Base-by-base conservation (phyloP, 2,797 vertebrate genomes). In the Pyrocephalus nanus region DNA sequence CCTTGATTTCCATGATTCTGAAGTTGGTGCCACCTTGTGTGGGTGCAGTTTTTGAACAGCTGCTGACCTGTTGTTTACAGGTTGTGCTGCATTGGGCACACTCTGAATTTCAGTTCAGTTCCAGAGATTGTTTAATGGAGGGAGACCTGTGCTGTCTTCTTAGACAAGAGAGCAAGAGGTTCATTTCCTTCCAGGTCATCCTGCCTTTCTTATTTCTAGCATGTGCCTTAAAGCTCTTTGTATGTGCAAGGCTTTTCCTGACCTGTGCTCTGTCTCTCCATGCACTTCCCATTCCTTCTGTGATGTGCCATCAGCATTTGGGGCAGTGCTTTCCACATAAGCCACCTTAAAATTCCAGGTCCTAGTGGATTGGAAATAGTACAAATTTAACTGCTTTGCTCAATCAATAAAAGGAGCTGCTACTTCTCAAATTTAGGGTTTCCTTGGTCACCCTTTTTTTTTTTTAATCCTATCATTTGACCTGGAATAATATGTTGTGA, bases 401-500 rank as follows among this genome's bases (percentile, higher is more conserved):
- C 7, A 7, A 16, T 42, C 14, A 64, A 2, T n/a, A 12, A 25
- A 50, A 69, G 47, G 58, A 65, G n/a, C 43, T 65, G 19, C 29
- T 82, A 17, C 3, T 80, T 51, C 32, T 32, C 19, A 26, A 43
- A 18, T 15, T 26, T 57, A 34, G 16, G 23, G 23, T 65, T 92
- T 73, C 21, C 38, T 45, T 19, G 34, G 8, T 60, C 11, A 8
- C 2, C 1, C 1, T 2, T 0, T 1, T 4, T 27, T 30, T n/a
- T 16, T 27, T 23, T 29, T n/a, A 14, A 29, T 36, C 18, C 13
- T 3, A 1, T 64, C 3, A 3, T 53, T 65, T 0, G 0, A 4
- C 26, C 48, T 0, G 0, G 74, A 60, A 20, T 42, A 20, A 53
- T 11, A 60, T 82, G 26, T 77, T 50, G 15, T 1, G 29, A 74